These are phyloP conservation scores for Indri indri DNA, from an alignment of 2,113 vertebrate species.

Conservation along the genomic window DNA sequence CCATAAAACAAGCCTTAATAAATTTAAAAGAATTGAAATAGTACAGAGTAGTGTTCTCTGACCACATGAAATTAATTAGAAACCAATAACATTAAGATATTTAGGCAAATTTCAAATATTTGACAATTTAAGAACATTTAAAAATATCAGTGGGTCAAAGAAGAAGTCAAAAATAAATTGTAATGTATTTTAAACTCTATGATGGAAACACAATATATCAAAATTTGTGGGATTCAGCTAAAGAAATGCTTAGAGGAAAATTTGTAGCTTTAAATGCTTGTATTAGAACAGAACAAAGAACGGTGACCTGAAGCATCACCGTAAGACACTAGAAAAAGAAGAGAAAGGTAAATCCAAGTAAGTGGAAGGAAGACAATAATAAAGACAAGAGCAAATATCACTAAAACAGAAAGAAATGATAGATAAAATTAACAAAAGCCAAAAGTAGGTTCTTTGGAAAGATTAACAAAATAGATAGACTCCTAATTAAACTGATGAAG, in stretches of 20 bases:
- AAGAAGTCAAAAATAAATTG: background rate
- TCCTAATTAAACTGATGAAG: background rate
- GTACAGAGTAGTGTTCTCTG: background rate
- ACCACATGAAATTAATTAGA: background rate
- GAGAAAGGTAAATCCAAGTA: conserved; percentile 15
- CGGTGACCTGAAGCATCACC: background rate
- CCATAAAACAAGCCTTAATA: background rate
- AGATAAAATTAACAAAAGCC: background rate
- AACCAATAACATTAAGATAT: background rate
- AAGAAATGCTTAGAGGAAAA: background rate
- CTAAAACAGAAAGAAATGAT: background rate
- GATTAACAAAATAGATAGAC: background rate
- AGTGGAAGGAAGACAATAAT: background rate
- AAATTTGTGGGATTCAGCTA: conserved; percentile 1
- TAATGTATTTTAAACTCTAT: background rate
- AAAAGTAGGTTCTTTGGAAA: background rate
- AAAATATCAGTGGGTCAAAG: background rate
- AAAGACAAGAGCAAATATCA: background rate
- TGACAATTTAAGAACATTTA: background rate
- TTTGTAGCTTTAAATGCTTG: background rate
- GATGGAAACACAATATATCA: background rate
- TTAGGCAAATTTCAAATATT: background rate
- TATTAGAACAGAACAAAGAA: background rate
- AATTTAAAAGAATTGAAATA: background rate
- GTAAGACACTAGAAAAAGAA: background rate